phyloP scores from a whole-genome alignment of 2,113 vertebrate species.

The Marmota flaviventris region DNA sequence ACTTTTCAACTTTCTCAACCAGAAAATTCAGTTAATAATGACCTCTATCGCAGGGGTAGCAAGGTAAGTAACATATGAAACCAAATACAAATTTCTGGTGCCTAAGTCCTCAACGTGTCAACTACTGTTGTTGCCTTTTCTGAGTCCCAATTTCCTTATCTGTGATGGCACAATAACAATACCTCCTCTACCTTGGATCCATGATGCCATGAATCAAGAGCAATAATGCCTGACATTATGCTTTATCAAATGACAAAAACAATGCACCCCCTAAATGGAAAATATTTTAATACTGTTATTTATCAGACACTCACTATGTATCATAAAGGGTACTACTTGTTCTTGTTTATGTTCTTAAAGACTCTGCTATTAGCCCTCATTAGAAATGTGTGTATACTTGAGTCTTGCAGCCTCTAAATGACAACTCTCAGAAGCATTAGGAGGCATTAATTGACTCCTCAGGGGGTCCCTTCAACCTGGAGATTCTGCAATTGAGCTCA shows the following conservation, averaged over 20 bases:
- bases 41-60: neutral
- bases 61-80: neutral
- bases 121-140: neutral
- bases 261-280: neutral
- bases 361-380: conserved; percentile 5
- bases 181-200: neutral
- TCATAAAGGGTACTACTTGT: neutral
- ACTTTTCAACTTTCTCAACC: neutral
- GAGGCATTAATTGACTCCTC: neutral
- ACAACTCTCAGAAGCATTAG: neutral
- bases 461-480: neutral
- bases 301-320: neutral
- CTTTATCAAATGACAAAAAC: neutral
- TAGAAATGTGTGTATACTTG: neutral
- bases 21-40: neutral
- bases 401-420: neutral
- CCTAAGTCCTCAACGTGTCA: neutral
- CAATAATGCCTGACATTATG: neutral
- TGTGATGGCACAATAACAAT: neutral
- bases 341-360: neutral
- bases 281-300: neutral
- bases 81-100: neutral
- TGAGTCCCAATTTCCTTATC: neutral
- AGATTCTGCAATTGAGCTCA: neutral
- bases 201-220: neutral